Evolutionary conservation across 2,888 invertebrate genomes (phyloP), one percentile per base, ranked within the genome.

Genomic region (Chalcosyrphus nemorum): DNA sequence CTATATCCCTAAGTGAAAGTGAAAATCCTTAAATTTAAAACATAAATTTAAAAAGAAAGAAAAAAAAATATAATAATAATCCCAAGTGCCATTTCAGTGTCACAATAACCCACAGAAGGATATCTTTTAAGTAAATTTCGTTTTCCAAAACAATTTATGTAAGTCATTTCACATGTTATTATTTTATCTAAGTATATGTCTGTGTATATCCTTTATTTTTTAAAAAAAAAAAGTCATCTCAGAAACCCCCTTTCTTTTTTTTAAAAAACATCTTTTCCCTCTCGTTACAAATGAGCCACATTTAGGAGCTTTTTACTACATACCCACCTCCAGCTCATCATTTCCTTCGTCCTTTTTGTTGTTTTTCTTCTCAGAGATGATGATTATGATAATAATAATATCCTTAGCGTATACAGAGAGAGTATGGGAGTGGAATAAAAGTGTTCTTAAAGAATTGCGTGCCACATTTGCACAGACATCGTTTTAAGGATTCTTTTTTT

Each of bases 381-480:
- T 80, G 74, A 81, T 75, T 68, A 75, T 75, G 68, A 81, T 75
- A 81, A 81, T 81, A 81, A 75, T 75, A 75, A 50, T 63, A 71
- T 57, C 59, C 35, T 54, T 47, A 13, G 15, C 21, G 9, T 61
- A n/a, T n/a, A n/a, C 54, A 15, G 50, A n/a, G n/a, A 29, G 32
- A 56, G 56, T 17, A 54, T 29, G 38, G 9, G n/a, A 32, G 32
- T 4, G 11, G 45, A 56, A 65, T 11, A 32, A 32, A 21, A 15
- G 21, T 68, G 43, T 15, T 32, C 17, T 47, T 47, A 17, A 66
- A 61, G n/a, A 78, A 80, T 68, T 61, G 68, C 80, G 80, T 84
- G 74, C 65, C 57, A 74, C 68, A 74, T 68, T 74, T 72, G 63
- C 38, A 56, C 68, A 82, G 72, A 82, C 65, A 57, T 54, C 61